Conservation (phyloP, 2,113 vertebrate genomes). For the Spizaetus ornatus region DNA sequence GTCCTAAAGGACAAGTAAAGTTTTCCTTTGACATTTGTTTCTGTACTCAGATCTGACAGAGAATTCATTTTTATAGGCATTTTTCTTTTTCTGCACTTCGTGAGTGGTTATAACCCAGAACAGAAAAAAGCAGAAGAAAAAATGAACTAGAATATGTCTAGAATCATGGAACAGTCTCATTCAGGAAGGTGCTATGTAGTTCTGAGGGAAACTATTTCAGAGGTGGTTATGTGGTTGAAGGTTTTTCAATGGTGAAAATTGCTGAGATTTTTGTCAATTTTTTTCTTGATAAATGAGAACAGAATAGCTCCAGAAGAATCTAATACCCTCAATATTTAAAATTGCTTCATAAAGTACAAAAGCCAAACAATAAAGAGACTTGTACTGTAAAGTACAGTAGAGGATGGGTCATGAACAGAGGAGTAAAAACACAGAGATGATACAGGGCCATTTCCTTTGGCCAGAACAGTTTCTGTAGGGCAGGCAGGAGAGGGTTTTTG, state of each 20-base stretch:
- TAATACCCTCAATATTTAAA: neutral
- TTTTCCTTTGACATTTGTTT: neutral
- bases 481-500: neutral
- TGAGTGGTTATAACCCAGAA: neutral
- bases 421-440: neutral
- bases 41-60: neutral
- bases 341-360: neutral
- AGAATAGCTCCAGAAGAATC: neutral
- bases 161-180: neutral
- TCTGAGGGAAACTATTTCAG: neutral
- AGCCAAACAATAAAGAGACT: neutral
- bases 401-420: neutral
- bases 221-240: neutral
- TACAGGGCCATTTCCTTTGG: neutral
- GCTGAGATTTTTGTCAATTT: neutral
- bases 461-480: neutral
- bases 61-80: neutral
- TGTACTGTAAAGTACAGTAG: neutral
- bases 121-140: neutral
- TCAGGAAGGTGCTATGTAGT: accelerated
- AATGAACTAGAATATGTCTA: neutral
- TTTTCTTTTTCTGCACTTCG: neutral
- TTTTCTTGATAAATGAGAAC: neutral
- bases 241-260: neutral
- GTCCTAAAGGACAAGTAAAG: neutral